These are phyloP conservation scores for Anguilla megastoma DNA, from an alignment of 2,797 vertebrate genomes.

Conservation along the genomic window DNA sequence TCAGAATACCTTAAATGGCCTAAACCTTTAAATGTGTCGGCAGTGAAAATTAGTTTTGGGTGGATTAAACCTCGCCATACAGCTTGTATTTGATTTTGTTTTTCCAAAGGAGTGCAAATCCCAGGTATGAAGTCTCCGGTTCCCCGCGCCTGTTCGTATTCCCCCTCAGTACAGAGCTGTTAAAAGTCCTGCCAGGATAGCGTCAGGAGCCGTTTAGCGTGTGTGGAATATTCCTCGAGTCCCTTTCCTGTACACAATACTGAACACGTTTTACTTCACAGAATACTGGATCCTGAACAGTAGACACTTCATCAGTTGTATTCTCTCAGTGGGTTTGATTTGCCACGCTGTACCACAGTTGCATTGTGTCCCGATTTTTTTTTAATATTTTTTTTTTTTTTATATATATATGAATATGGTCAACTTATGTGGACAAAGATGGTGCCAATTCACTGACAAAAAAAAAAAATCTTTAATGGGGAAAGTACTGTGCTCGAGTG, in stretches of 20 bases:
- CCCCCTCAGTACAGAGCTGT: background rate
- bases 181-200: background rate
- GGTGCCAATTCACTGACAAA: slow-evolving; percentile 11
- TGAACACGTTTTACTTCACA: background rate
- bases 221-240: background rate
- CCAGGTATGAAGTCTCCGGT: background rate
- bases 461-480: background rate
- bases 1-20: background rate
- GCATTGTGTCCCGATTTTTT: background rate
- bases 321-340: background rate
- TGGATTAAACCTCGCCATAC: background rate
- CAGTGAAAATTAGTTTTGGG: background rate
- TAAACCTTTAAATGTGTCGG: background rate
- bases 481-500: background rate
- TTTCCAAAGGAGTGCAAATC: background rate
- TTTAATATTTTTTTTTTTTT: background rate
- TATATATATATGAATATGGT: background rate
- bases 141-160: background rate
- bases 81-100: background rate
- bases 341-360: background rate
- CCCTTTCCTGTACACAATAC: background rate
- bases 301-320: background rate
- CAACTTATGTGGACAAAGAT: background rate
- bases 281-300: background rate
- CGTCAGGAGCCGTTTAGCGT: background rate